phyloP scores from a whole-genome alignment of 2,797 vertebrate species.

The Psittacula echo region DNA sequence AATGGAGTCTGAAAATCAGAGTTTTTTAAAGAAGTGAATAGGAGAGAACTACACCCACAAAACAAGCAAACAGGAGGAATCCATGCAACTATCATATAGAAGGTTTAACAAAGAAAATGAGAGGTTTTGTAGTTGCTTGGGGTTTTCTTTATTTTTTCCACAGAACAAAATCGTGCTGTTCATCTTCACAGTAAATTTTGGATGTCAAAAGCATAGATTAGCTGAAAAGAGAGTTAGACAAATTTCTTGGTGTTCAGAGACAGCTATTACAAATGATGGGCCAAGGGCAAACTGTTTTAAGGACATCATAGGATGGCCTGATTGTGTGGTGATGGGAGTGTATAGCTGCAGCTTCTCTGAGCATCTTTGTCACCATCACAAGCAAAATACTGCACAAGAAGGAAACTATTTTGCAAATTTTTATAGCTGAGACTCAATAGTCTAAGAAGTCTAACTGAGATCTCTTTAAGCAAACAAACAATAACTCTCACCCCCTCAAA shows the following conservation, averaged over 20 bases:
- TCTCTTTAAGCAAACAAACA: not conserved
- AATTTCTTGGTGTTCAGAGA: not conserved
- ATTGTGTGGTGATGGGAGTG: not conserved
- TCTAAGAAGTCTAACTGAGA: not conserved
- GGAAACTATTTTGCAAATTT: not conserved
- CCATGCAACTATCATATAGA: not conserved
- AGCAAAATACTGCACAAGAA: not conserved
- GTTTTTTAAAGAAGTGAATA: not conserved
- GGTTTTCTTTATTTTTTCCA: fast-evolving
- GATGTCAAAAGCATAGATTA: not conserved
- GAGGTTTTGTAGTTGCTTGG: not conserved
- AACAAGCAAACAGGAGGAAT: not conserved
- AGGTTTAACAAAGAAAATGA: not conserved
- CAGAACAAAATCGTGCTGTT: not conserved
- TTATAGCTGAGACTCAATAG: not conserved
- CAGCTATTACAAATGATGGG: not conserved
- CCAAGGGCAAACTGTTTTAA: not conserved
- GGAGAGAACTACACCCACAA: not conserved
- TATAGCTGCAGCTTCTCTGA: not conserved
- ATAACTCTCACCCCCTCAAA: not conserved
- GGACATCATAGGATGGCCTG: not conserved
- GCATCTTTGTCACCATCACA: not conserved
- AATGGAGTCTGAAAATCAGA: not conserved
- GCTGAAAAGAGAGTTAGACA: not conserved
- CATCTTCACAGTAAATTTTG: not conserved